Base-by-base conservation (phyloP, 2,888 invertebrate species). In the Oasisia sp. region DNA sequence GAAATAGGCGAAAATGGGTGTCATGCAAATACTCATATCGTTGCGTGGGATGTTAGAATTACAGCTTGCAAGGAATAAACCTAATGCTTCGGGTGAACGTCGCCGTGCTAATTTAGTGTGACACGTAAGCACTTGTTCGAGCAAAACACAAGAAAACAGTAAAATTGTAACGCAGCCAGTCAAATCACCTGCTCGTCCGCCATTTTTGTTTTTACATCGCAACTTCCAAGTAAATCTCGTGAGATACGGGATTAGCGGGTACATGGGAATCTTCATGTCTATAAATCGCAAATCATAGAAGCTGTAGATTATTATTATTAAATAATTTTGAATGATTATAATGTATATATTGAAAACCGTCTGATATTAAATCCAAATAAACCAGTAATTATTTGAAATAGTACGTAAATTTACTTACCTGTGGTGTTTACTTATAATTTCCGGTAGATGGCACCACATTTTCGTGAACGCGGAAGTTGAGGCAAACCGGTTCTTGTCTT, bases 121-220 rank as follows among this genome's bases (percentile, higher is more conserved):
- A 74, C 74, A n/a, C 5, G n/a, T 74, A 19, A 27, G 74, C n/a
- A 27, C 27, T 74, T 74, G 74, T 74, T 74, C 74, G 3, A 74
- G 74, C 19, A 74, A 74, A 74, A 74, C 27, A 90, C 32, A 27
- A 32, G 90, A 44, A 32, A 90, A 74, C 74, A 74, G 74, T n/a
- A 74, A 74, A 74, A 27, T 74, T 74, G 44, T 45, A 91, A 44
- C 91, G 19, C 44, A 50, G 38, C 45, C 58, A 32, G 19, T 32
- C 19, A 44, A 89, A 89, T 91, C 94, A 95, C 95, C 95, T 95
- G 95, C 94, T 95, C 95, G 93, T 95, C 95, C 95, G 95, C 95
- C 95, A 95, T 95, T 95, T 95, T 95, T 95, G 95, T 95, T 95
- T 95, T 95, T 94, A 94, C 74, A 74, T 74, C 74, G 74, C 74